Evolutionary conservation across 2,888 invertebrate genomes (phyloP), one percentile per base, ranked within the genome.

Genomic region (Dermolepida albohirtum): DNA sequence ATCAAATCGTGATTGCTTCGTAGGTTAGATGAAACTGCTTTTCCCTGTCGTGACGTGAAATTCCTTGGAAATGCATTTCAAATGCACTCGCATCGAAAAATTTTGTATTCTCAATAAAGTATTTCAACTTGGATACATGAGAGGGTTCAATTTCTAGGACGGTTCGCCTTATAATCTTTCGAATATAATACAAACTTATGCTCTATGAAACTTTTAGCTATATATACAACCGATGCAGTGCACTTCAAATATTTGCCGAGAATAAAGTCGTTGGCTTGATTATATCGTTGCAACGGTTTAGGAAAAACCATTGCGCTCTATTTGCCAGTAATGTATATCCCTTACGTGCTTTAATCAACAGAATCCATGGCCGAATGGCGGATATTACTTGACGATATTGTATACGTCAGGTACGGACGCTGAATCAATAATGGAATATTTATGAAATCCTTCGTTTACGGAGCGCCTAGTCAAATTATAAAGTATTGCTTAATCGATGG

Each of bases 271-370:
- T 34, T 50, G 63, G 41, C 64, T 64, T 64, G 64, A 64, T 64
- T 64, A 64, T 41, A 64, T 52, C 41, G 64, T 43, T 47, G 62
- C n/a, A 43, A 47, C 14, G 47, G 47, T 47, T 47, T 14, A 17
- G 16, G 14, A 14, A 47, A 47, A 47, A 47, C 34, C 34, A 34
- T 34, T 34, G 34, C 34, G 51, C 51, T n/a, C 29, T 52, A 6
- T 14, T 14, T 76, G 69, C 64, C 70, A 59, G 75, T 77, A 78
- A 79, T 77, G 76, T 79, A 79, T 77, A 78, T 76, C 78, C 76
- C 71, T 77, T 79, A 80, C 80, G 80, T 80, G 79, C 79, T 79
- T 80, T 80, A 80, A 80, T 80, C 79, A 80, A 78, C 75, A 67
- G 74, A 76, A 74, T 74, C 75, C 73, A 74, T 69, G 72, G 72